These are phyloP conservation scores for Metellina segmentata DNA, from an alignment of 2,888 invertebrate species.

Conservation along the genomic window DNA sequence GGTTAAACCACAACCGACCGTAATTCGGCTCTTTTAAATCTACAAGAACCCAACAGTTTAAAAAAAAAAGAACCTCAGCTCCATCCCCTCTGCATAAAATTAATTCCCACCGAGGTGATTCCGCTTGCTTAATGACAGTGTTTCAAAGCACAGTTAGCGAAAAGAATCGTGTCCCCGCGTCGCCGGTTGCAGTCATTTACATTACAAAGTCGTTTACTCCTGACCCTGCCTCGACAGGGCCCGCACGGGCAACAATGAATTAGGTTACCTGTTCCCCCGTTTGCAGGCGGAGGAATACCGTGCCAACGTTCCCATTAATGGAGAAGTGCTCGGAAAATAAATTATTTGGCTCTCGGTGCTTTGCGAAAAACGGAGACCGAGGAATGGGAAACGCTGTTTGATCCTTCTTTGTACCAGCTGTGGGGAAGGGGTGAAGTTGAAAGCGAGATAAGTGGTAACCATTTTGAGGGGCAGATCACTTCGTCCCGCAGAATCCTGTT, in stretches of 20 bases:
- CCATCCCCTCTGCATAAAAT: slow-evolving; percentile 9
- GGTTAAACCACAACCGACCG: too few species aligned
- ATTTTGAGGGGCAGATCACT: slow-evolving; percentile 21
- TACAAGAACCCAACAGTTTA: neutral
- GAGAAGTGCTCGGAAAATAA: slow-evolving; percentile 58
- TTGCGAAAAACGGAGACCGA: slow-evolving; percentile 29
- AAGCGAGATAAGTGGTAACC: slow-evolving; percentile 39
- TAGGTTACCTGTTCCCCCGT: slow-evolving; percentile 33
- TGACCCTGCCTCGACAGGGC: neutral
- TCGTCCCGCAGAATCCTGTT: slow-evolving; percentile 30
- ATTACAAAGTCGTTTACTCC: slow-evolving; percentile 49
- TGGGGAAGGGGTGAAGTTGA: slow-evolving; percentile 7
- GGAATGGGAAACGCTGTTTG: slow-evolving; percentile 20
- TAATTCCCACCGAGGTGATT: slow-evolving; percentile 17
- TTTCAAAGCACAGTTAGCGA: slow-evolving; percentile 42
- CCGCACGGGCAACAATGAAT: slow-evolving; percentile 9
- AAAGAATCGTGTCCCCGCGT: slow-evolving; percentile 21
- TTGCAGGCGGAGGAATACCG: slow-evolving; percentile 14
- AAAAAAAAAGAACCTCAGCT: neutral
- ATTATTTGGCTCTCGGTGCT: slow-evolving; percentile 31
- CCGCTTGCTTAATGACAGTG: slow-evolving; percentile 31
- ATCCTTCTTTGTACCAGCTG: slow-evolving; percentile 32
- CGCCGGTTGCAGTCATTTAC: slow-evolving; percentile 37
- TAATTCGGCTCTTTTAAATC: too few species aligned
- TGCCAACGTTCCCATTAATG: slow-evolving; percentile 65